phyloP scores from a whole-genome alignment of 2,797 vertebrate genomes.

The Antennarius maculatus region DNA sequence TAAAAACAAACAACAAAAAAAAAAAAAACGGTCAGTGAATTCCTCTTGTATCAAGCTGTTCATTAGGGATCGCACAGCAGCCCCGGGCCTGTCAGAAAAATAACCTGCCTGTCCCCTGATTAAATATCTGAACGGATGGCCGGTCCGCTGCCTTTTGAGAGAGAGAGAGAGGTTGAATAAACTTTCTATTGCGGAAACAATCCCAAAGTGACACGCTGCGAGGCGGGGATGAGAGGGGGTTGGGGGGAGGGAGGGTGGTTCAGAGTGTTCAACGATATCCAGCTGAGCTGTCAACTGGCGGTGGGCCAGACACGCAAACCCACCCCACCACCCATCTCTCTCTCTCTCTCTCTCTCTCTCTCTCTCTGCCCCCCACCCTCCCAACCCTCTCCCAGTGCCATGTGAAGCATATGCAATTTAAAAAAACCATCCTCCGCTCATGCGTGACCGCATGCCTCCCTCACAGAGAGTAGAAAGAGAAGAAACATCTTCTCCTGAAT shows the following conservation, averaged over 20 bases:
- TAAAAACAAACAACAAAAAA: constrained; percentile 29
- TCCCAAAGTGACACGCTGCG: constrained; percentile 90
- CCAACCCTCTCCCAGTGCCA: constrained; percentile 73
- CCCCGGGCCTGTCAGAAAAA: constrained; percentile 92
- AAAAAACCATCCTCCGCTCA: constrained; percentile 81
- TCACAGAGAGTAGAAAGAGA: constrained; percentile 69
- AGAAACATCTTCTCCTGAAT: constrained; percentile 72
- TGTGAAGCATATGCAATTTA: constrained; percentile 86
- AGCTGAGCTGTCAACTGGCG: constrained; percentile 95
- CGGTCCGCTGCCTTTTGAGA: constrained; percentile 84
- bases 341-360: too few relatives aligned
- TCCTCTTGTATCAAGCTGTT: constrained; percentile 91
- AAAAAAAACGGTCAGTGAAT: constrained; percentile 91
- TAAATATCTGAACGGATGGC: constrained; percentile 87
- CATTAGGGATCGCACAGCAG: constrained; percentile 88
- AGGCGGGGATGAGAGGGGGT: constrained; percentile 51
- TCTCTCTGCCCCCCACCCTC: constrained; percentile 53
- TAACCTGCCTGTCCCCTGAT: constrained; percentile 86
- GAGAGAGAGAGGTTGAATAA: constrained; percentile 91
- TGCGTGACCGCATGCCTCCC: constrained; percentile 80
- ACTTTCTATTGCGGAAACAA: constrained; percentile 93
- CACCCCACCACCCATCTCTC: constrained; percentile 41
- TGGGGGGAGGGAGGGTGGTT: constrained; percentile 69
- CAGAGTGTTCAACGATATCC: constrained; percentile 90
- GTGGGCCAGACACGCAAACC: constrained; percentile 91